A percentile compares a stretch with the other conserved stretches of the same genome.
These are phyloP conservation scores for Onychomys torridus DNA, from an alignment of 2,797 vertebrate species.

Conservation along the genomic window DNA sequence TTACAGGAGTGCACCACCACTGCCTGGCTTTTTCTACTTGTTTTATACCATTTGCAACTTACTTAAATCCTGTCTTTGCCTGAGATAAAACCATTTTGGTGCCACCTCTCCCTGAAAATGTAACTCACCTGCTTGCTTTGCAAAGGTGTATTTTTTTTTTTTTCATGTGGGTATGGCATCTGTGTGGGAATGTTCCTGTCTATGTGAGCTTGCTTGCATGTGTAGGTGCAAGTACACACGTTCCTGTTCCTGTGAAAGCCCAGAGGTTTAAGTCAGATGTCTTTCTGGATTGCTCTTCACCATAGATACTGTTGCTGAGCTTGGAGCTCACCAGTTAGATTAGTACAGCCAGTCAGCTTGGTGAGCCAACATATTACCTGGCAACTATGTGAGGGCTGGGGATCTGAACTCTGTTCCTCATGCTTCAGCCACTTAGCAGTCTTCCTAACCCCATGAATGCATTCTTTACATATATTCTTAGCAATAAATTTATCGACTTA, in stretches of 20 bases:
- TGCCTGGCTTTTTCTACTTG: no score
- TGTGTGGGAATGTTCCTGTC: not conserved
- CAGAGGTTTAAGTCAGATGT: not conserved
- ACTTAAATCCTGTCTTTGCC: not conserved
- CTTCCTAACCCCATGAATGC: not conserved
- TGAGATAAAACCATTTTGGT: conserved; percentile 36
- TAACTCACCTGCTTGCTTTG: conserved; percentile 19
- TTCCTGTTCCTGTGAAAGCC: not conserved
- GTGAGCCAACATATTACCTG: not conserved
- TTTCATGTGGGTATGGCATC: not conserved
- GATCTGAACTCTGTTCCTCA: not conserved
- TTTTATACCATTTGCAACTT: conserved; percentile 33
- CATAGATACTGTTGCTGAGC: not conserved
- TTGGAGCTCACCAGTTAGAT: not conserved
- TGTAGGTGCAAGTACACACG: not conserved
- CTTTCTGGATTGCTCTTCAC: not conserved
- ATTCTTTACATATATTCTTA: not conserved
- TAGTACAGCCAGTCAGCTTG: not conserved
- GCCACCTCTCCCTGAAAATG: not conserved
- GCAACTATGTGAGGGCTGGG: not conserved
- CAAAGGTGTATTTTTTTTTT: no score
- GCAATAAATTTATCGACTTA: not conserved
- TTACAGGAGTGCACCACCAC: no score
- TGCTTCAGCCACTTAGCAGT: not conserved
- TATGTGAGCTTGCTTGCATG: not conserved